Evolutionary conservation across 1,140 invertebrate genomes (phyloP).

Genomic region (Zaprionus tsacasi): DNA sequence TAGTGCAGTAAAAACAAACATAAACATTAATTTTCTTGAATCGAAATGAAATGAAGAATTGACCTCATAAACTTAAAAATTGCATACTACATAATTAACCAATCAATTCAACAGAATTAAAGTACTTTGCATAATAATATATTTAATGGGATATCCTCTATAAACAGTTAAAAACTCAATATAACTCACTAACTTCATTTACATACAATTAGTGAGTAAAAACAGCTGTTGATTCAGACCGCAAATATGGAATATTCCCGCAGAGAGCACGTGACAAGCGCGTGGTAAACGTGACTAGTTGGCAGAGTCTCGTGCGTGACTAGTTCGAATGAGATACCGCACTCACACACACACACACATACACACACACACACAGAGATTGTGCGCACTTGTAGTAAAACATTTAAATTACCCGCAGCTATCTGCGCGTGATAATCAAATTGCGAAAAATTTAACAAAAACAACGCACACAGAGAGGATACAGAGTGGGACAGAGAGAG

Average conservation of each 20-base stretch:
- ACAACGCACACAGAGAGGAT: conserved; percentile 5
- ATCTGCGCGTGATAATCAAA: conserved; percentile 61
- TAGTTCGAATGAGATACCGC: neutral
- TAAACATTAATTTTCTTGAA: too few relatives aligned
- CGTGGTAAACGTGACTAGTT: neutral
- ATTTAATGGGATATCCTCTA: too few relatives aligned
- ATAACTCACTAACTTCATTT: neutral
- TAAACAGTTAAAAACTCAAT: neutral
- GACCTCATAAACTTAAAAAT: too few relatives aligned
- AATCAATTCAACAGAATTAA: too few relatives aligned
- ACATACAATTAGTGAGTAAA: conserved; percentile 1
- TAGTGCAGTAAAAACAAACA: too few relatives aligned
- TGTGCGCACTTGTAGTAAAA: conserved; percentile 1
- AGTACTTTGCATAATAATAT: too few relatives aligned
- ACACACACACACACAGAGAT: too few relatives aligned
- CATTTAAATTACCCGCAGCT: conserved; percentile 9
- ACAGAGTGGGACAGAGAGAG: too few relatives aligned
- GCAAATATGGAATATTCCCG: conserved; percentile 2
- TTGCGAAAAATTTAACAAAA: conserved; percentile 64
- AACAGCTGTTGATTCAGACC: conserved; percentile 9
- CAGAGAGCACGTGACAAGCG: neutral
- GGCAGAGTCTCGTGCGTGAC: neutral
- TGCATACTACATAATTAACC: too few relatives aligned
- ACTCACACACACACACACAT: neutral
- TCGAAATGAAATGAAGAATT: too few relatives aligned